Evolutionary conservation across 1,140 invertebrate genomes (phyloP).

Genomic region (Leptinotarsa defecta): DNA sequence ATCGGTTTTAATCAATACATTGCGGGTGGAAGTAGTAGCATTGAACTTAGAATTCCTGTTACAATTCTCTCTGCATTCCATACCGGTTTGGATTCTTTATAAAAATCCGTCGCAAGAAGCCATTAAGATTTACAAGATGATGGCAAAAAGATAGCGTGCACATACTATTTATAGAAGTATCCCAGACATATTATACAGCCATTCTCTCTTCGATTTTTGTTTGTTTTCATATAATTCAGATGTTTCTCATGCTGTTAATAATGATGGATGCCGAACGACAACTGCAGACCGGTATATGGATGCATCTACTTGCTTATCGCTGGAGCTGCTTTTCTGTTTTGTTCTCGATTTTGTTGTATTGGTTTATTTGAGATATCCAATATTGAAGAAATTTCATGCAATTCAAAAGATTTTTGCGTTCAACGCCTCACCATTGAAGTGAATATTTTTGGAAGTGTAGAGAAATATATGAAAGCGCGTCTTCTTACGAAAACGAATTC

Average conservation of each 20-base stretch:
- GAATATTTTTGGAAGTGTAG: too few species aligned
- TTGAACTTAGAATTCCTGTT: background rate
- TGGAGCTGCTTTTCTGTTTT: too few species aligned
- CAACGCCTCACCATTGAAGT: too few species aligned
- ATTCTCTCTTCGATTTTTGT: background rate
- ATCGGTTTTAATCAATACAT: too few species aligned
- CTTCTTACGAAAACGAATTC: too few species aligned
- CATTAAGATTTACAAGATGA: background rate
- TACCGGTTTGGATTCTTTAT: background rate
- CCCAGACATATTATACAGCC: conserved; percentile 5
- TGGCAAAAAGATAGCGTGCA: conserved; percentile 2
- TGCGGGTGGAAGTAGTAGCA: too few species aligned
- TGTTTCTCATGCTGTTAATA: conserved; percentile 3
- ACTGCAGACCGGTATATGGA: background rate
- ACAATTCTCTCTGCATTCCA: background rate
- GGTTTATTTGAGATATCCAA: too few species aligned
- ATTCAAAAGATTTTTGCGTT: too few species aligned
- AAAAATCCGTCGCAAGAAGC: background rate
- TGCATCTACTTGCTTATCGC: background rate
- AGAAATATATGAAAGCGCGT: too few species aligned
- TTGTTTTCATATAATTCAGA: conserved; percentile 7
- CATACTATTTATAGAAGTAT: conserved; percentile 6
- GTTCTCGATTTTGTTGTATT: too few species aligned
- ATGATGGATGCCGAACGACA: background rate
- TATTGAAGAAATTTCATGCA: too few species aligned